Evolutionary conservation across 2,888 invertebrate species (phyloP), one percentile per base, ranked within the genome.

Genomic region (Griposia aprilina): DNA sequence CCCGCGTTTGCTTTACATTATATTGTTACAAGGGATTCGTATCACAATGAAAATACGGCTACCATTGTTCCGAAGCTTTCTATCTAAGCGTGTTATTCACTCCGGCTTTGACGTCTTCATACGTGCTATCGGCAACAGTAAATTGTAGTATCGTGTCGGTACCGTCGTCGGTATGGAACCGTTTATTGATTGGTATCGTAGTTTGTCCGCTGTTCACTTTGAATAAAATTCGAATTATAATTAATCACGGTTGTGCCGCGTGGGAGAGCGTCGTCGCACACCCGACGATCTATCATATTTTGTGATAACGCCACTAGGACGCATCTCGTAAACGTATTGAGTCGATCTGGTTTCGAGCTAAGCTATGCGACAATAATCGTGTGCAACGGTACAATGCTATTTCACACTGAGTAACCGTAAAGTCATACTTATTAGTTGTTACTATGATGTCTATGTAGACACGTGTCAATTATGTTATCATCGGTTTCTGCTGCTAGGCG

Each of bases 161-260:
- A 95, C 92, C 94, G 94, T 95, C 95, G 95, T 94, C 96, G 95
- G 96, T 97, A 96, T 93, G 94, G 95, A 96, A 97, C 96, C 96
- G 96, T 96, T 97, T 96, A 97, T 96, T 96, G 97, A 97, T 97
- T 96, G 94, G 96, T 97, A 97, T 96, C 96, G 93, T 96, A 93
- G 96, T 96, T 96, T 96, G 96, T 96, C 94, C 95, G 96, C 94
- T 96, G 96, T 96, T 95, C 96, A 94, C 97, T 97, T 97, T 97
- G 96, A 97, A 97, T 97, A 97, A 97, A 96, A 97, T 96, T 96
- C 96, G 96, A 97, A 97, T 97, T 97, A 97, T 97, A 96, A 97
- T 96, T 96, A 97, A 96, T 97, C 96, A 96, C 95, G 93, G 92
- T 92, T 92, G 93, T 92, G 93, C 92, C 93, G 96, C 96, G 96